Evolutionary conservation across 1,140 invertebrate species (phyloP).

Genomic region (Andrena cerasifolii): DNA sequence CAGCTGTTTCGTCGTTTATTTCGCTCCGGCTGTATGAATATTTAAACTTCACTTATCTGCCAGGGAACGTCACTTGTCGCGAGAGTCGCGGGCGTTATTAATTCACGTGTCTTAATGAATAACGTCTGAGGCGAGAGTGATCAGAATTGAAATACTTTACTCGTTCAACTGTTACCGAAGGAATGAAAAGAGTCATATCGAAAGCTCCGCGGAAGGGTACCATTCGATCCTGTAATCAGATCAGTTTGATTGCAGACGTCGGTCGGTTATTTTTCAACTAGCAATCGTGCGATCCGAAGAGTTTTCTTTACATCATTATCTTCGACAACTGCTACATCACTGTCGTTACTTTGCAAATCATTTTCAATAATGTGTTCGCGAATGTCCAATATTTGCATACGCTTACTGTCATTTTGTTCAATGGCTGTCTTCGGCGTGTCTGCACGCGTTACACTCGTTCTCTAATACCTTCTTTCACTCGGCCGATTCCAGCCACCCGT

Average conservation of each 20-base stretch:
- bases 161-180: background rate
- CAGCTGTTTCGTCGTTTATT: background rate
- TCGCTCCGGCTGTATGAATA: background rate
- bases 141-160: too few species aligned
- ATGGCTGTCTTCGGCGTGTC: slow-evolving; percentile 17
- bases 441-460: too few species aligned
- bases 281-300: slow-evolving; percentile 5
- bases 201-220: background rate
- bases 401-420: slow-evolving; percentile 21
- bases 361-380: slow-evolving; percentile 29
- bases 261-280: slow-evolving; percentile 8
- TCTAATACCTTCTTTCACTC: too few species aligned
- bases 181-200: background rate
- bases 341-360: slow-evolving; percentile 43
- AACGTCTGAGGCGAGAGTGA: too few species aligned
- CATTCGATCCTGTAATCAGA: slow-evolving; percentile 9
- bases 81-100: background rate
- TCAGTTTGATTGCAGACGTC: slow-evolving; percentile 11
- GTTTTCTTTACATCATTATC: slow-evolving; percentile 24
- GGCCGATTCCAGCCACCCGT: slow-evolving; percentile 2
- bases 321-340: slow-evolving; percentile 33
- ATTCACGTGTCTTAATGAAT: too few species aligned
- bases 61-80: background rate
- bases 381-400: slow-evolving; percentile 26
- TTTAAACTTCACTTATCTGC: background rate